Evolutionary conservation across 2,888 invertebrate species (phyloP), one percentile per base, ranked within the genome.

Genomic region (Altica lythri): DNA sequence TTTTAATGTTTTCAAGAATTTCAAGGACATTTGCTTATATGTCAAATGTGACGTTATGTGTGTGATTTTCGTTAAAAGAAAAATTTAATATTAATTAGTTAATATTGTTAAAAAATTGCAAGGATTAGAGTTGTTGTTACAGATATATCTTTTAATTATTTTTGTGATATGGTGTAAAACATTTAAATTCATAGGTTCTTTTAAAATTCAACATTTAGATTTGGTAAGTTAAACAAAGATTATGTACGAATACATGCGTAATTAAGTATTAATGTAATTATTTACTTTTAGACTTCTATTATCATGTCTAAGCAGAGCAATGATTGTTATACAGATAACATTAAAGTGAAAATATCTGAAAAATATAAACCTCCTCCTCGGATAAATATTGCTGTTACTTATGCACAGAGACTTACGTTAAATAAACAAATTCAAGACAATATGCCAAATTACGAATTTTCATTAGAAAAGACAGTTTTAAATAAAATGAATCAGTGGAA

Each of bases 291-390:
- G 50, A 40, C n/a, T 29, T 35, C 42, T 55, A 48, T 55, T 40
- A 59, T 38, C 54, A 72, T 72, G 72, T 67, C 71, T 59, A 70
- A 63, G 53, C 63, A 63, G 63, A 61, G 63, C 59, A 66, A 69
- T 55, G 62, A 62, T 40, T 64, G 84, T 71, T 87, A 83, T 70
- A 88, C 90, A 86, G 92, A 92, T 77, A 89, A 87, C 64, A 86
- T 93, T 66, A 88, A 89, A 69, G 92, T 93, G 55, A 92, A 92
- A 81, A 91, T 93, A 76, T 87, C 90, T 40, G 92, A 93, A 76
- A 88, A 86, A 68, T 93, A 89, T 73, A 90, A 90, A 74, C 88
- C 90, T 62, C 92, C 92, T 16, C 85, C 86, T 50, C 84, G 81
- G 72, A 81, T 86, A 45, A 81, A 81, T 63, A 71, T 86, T 57